Conservation (phyloP, 2,797 vertebrate species). For the Cebuella pygmaea region DNA sequence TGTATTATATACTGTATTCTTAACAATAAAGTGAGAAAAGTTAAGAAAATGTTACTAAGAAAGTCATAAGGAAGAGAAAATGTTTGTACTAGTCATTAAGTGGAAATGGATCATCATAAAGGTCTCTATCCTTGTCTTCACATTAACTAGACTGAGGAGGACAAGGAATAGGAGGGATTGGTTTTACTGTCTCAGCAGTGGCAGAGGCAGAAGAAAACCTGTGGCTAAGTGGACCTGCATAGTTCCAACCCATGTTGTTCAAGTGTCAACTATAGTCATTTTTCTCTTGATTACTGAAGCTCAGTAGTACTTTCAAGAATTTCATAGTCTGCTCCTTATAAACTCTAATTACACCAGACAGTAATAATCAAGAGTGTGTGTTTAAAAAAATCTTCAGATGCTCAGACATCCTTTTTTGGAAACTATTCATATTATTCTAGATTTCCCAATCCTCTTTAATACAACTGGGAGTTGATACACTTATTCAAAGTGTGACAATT, state of each 20-base stretch:
- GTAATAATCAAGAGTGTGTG: background rate
- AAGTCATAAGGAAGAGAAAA: background rate
- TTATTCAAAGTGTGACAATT: background rate
- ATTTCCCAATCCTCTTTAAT: slow-evolving; percentile 55
- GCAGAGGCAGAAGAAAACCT: background rate
- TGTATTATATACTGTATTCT: background rate
- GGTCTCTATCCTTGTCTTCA: background rate
- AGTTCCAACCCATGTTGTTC: background rate
- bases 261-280: background rate
- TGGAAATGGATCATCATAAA: background rate
- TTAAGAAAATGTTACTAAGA: background rate
- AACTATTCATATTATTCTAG: slow-evolving; percentile 41
- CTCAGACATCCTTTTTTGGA: background rate
- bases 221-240: background rate
- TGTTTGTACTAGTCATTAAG: background rate
- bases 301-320: background rate
- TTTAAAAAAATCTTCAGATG: slow-evolving; percentile 40
- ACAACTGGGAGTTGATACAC: slow-evolving; percentile 40
- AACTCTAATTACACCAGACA: slow-evolving; percentile 20
- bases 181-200: background rate
- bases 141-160: background rate
- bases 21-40: background rate
- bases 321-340: background rate
- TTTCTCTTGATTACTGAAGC: background rate
- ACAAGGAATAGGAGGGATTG: background rate